Evolutionary conservation across 2,113 vertebrate species (phyloP).

Genomic region (Azemiops feae): DNA sequence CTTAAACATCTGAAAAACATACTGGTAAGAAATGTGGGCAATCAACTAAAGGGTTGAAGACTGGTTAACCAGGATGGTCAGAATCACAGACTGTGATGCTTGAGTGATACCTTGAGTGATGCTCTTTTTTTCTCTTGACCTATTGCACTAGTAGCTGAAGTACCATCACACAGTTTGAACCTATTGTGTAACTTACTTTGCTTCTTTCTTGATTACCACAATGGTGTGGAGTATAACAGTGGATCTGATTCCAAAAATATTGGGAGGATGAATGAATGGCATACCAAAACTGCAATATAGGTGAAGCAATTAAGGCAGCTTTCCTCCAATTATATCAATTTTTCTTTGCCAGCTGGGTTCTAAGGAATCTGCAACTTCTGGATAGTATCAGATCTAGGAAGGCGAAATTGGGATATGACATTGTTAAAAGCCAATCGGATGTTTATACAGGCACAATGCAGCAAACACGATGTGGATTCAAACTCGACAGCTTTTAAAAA

Average conservation of each 20-base stretch:
- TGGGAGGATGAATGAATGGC: background rate
- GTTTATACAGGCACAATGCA: background rate
- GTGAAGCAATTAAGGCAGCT: too few relatives aligned
- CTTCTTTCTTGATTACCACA: background rate
- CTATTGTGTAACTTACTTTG: background rate
- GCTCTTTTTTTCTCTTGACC: background rate
- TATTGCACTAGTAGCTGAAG: background rate
- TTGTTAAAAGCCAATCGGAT: background rate
- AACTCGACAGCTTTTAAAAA: background rate
- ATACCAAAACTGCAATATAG: background rate
- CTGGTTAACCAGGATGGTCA: background rate
- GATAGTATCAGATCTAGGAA: too few relatives aligned
- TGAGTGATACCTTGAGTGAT: background rate
- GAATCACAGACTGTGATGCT: background rate
- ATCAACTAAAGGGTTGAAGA: background rate
- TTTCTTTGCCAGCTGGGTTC: too few relatives aligned
- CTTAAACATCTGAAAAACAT: background rate
- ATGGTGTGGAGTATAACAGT: background rate
- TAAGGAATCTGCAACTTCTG: too few relatives aligned
- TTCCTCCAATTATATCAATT: too few relatives aligned
- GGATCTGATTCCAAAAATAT: background rate
- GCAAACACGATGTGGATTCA: background rate
- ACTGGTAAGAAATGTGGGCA: background rate
- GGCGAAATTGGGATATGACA: too few relatives aligned
- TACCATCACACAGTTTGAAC: background rate